A percentile compares a stretch with the other conserved stretches of the same genome.
Evolutionary conservation across 2,797 vertebrate species (phyloP).

Genomic region (Thunnus albacares): DNA sequence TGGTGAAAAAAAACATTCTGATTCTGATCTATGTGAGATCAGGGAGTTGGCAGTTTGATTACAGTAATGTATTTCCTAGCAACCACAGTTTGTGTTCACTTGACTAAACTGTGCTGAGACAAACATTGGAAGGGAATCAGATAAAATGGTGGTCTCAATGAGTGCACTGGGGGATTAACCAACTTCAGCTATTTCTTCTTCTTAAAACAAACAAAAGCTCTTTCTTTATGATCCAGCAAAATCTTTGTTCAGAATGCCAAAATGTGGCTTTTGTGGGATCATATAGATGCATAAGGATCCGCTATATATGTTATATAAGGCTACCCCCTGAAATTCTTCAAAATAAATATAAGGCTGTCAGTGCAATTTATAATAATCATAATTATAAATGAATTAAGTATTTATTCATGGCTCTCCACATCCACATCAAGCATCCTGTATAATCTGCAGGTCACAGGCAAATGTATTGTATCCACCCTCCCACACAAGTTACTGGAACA

Average conservation of each 20-base stretch:
- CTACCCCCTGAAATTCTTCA: not conserved
- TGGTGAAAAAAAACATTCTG: slow-evolving; percentile 49
- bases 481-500: slow-evolving; percentile 64
- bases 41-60: slow-evolving; percentile 57
- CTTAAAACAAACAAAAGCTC: slow-evolving; percentile 10
- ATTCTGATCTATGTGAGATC: slow-evolving; percentile 44
- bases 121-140: slow-evolving; percentile 39
- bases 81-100: slow-evolving; percentile 27
- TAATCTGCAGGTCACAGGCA: slow-evolving; percentile 39
- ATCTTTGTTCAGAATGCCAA: slow-evolving; percentile 26
- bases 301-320: not conserved
- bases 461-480: slow-evolving; percentile 47
- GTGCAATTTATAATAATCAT: slow-evolving; percentile 10
- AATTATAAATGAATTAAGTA: slow-evolving; percentile 12
- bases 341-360: not conserved
- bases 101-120: slow-evolving; percentile 43
- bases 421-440: slow-evolving; percentile 10
- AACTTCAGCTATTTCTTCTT: slow-evolving; percentile 35
- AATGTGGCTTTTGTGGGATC: slow-evolving; percentile 5
- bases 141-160: slow-evolving; percentile 48
- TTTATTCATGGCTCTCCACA: slow-evolving; percentile 20
- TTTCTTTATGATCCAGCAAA: slow-evolving; percentile 15
- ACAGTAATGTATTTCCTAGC: slow-evolving; percentile 47
- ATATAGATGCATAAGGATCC: not conserved
- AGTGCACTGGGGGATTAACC: slow-evolving; percentile 58